Percentiles rank a stretch among this genome's conserved stretches.
Conservation (phyloP, 2,888 invertebrate genomes). For the Aspidiotus destructor region DNA sequence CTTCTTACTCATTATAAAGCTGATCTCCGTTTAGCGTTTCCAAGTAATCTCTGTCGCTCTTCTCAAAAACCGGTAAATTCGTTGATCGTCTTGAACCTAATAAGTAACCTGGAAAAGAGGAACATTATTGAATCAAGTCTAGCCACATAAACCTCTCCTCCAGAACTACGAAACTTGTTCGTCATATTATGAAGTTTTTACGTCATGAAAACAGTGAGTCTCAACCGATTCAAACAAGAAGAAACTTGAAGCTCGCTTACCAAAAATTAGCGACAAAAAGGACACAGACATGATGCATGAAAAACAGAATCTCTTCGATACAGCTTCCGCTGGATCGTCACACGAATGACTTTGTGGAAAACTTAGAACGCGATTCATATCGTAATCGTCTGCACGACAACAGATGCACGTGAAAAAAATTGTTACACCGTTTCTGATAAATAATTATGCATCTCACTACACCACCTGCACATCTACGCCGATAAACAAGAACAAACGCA, state of each 20-base stretch:
- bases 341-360: conserved; percentile 29
- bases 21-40: no score
- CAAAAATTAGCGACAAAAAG: conserved; percentile 20
- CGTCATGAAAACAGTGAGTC: no score
- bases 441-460: no score
- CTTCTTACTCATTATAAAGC: no score
- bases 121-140: background rate
- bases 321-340: conserved; percentile 23
- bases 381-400: no score
- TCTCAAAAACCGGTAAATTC: background rate
- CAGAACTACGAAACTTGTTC: background rate
- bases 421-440: no score
- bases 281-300: conserved; percentile 24
- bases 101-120: conserved; percentile 10
- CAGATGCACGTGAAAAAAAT: no score
- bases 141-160: background rate
- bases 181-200: no score
- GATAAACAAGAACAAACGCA: no score
- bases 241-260: conserved; percentile 15
- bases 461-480: no score
- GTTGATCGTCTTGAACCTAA: conserved; percentile 14
- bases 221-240: background rate
- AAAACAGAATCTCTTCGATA: conserved; percentile 30
- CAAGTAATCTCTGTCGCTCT: no score
- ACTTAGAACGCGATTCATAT: conserved; percentile 30